These are phyloP conservation scores for Drosophila pruinosa DNA, from an alignment of 1,140 invertebrate species.

Conservation along the genomic window DNA sequence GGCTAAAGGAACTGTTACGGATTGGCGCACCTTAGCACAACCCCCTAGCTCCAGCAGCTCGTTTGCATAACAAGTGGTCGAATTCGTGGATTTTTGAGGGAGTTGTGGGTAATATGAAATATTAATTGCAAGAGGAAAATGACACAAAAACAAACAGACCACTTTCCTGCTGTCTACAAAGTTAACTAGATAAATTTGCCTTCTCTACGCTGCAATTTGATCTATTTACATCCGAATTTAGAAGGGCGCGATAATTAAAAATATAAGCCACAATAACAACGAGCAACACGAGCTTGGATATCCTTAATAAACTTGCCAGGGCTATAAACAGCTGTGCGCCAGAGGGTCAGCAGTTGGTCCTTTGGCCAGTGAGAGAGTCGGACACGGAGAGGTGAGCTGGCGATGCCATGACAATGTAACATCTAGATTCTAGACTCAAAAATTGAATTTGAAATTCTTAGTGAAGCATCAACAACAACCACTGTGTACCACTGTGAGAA, in stretches of 20 bases:
- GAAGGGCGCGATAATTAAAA: slow-evolving; percentile 51
- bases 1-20: slow-evolving; percentile 51
- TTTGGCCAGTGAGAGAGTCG: background rate
- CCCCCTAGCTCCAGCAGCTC: slow-evolving; percentile 1
- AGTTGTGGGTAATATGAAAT: slow-evolving; percentile 42
- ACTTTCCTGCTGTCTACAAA: background rate
- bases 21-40: slow-evolving; percentile 19
- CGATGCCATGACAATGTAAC: slow-evolving; percentile 18
- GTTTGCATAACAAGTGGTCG: slow-evolving; percentile 27
- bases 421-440: background rate
- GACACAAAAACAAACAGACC: background rate
- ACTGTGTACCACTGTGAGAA: slow-evolving; percentile 14
- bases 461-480: slow-evolving; percentile 14
- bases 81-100: slow-evolving; percentile 24
- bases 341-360: background rate
- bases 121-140: slow-evolving; percentile 27
- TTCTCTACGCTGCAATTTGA: slow-evolving; percentile 30
- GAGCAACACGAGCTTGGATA: slow-evolving; percentile 28
- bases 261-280: slow-evolving; percentile 24
- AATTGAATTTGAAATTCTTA: slow-evolving; percentile 34
- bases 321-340: slow-evolving; percentile 52
- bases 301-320: slow-evolving; percentile 32
- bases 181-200: slow-evolving; percentile 1
- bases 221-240: slow-evolving; percentile 57
- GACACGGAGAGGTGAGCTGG: slow-evolving; percentile 2